phyloP scores from a whole-genome alignment of 1,140 invertebrate genomes.

The Laupala kohalensis region DNA sequence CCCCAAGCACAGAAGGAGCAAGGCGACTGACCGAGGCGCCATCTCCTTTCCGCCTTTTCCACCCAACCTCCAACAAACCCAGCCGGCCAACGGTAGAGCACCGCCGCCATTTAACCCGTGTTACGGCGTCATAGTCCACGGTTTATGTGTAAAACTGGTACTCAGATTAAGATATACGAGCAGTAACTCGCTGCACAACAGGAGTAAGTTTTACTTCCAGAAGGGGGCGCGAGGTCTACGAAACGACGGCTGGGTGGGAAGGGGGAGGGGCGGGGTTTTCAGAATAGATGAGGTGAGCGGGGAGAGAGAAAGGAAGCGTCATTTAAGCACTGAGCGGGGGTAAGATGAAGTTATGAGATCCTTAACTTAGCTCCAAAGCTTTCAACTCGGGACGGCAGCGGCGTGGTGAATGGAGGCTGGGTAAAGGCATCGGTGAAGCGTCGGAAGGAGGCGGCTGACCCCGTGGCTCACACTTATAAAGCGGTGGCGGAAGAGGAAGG shows the following conservation, averaged over 20 bases:
- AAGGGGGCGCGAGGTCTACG: background rate
- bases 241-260: background rate
- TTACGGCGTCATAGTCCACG: background rate
- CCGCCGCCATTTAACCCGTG: background rate
- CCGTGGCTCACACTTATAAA: background rate
- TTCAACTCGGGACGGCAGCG: background rate
- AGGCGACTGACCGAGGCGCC: too few relatives aligned
- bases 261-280: background rate
- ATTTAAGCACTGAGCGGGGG: conserved; percentile 8
- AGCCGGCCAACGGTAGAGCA: background rate
- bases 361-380: background rate
- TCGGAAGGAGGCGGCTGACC: background rate
- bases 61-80: too few relatives aligned
- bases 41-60: too few relatives aligned
- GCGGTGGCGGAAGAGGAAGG: background rate
- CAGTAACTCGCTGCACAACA: background rate
- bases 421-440: too few relatives aligned
- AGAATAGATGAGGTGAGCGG: too few relatives aligned
- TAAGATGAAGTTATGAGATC: background rate
- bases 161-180: background rate
- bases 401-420: too few relatives aligned
- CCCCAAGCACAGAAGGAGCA: too few relatives aligned
- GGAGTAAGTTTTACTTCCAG: background rate
- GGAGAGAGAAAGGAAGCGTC: conserved; percentile 2
- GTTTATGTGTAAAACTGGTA: background rate